Evolutionary conservation across 1,140 invertebrate genomes (phyloP).

Genomic region (Vanessa atalanta): DNA sequence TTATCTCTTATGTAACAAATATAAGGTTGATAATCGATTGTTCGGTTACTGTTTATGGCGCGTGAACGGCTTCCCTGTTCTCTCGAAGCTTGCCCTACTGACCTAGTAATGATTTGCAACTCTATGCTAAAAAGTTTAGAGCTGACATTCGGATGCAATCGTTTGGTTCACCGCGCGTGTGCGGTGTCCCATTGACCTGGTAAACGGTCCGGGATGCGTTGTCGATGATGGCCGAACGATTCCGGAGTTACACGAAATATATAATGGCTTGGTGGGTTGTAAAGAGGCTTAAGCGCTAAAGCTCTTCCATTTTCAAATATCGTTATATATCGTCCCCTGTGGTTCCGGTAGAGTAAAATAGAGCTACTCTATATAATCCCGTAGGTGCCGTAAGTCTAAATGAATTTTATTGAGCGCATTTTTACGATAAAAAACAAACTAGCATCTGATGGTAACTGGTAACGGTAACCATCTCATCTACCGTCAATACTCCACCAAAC

Average conservation of each 20-base stretch:
- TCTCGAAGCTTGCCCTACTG: slow-evolving; percentile 3
- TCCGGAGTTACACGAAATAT: slow-evolving; percentile 28
- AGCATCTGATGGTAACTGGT: too few relatives aligned
- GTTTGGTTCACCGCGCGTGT: slow-evolving; percentile 42
- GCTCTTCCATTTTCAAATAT: background rate
- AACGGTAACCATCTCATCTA: too few relatives aligned
- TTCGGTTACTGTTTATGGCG: background rate
- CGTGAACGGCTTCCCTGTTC: slow-evolving; percentile 2
- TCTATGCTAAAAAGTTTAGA: background rate
- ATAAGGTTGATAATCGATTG: slow-evolving; percentile 3
- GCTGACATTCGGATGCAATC: slow-evolving; percentile 12
- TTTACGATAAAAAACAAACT: too few relatives aligned
- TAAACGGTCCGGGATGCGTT: slow-evolving; percentile 45
- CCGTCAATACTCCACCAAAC: too few relatives aligned
- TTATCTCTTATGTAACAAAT: background rate
- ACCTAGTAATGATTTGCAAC: slow-evolving; percentile 7
- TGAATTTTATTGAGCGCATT: too few relatives aligned
- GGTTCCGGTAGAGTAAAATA: too few relatives aligned
- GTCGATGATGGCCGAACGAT: slow-evolving; percentile 37
- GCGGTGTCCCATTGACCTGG: slow-evolving; percentile 53
- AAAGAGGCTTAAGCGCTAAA: background rate
- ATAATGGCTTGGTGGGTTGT: slow-evolving; percentile 1
- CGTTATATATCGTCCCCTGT: too few relatives aligned
- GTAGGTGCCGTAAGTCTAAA: too few relatives aligned
- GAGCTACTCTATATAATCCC: too few relatives aligned